Evolutionary conservation across 2,797 vertebrate species (phyloP).

Genomic region (Phrynocephalus vlangalii): DNA sequence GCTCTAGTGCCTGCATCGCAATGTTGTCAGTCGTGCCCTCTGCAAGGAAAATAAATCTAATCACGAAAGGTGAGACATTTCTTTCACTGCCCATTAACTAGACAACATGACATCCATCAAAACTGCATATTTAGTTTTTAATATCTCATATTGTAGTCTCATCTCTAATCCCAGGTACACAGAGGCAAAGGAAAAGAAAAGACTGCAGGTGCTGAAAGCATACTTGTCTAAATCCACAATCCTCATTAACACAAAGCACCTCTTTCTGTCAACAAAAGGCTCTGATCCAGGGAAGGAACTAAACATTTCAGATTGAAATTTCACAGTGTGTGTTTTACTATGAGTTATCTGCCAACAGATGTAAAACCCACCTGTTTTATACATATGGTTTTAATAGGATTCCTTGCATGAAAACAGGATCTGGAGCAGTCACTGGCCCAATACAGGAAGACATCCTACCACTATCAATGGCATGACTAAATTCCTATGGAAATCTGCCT

Average conservation of each 20-base stretch:
- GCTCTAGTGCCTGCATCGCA: constrained; percentile 94
- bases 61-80: constrained; percentile 26
- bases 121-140: neutral
- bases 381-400: too few species aligned
- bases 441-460: too few species aligned
- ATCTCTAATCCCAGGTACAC: neutral
- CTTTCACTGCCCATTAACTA: neutral
- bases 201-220: neutral
- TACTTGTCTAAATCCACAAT: neutral
- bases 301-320: too few species aligned
- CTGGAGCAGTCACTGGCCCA: too few species aligned
- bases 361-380: too few species aligned
- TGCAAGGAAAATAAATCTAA: constrained; percentile 64
- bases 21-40: constrained; percentile 97
- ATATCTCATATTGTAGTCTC: neutral
- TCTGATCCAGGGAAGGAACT: neutral
- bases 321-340: too few species aligned
- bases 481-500: too few species aligned
- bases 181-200: neutral
- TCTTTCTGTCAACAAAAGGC: neutral
- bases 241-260: neutral
- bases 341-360: too few species aligned
- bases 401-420: too few species aligned
- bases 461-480: too few species aligned
- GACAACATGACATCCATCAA: neutral